phyloP scores from a whole-genome alignment of 2,113 vertebrate species.

The Nothocercus julius region DNA sequence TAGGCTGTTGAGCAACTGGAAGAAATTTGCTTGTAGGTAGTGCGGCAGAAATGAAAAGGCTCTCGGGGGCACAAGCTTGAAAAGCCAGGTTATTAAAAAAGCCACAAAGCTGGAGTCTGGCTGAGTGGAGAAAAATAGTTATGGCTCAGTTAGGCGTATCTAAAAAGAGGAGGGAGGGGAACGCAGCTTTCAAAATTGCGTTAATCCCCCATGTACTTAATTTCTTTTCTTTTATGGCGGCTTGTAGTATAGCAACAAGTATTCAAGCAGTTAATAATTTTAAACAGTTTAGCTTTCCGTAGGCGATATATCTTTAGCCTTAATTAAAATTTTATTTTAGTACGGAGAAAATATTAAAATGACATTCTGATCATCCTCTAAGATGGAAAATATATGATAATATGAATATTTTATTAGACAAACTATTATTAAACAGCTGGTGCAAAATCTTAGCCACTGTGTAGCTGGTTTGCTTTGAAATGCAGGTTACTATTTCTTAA shows the following conservation, averaged over 20 bases:
- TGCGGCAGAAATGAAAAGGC: constrained; percentile 84
- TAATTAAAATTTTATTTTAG: constrained; percentile 84
- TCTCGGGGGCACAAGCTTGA: constrained; percentile 89
- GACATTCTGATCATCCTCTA: constrained; percentile 70
- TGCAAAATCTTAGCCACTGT: constrained; percentile 24
- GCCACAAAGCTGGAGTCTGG: constrained; percentile 92
- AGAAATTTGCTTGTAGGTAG: constrained; percentile 92
- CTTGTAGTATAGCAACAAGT: constrained; percentile 88
- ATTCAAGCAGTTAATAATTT: constrained; percentile 84
- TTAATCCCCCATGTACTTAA: constrained; percentile 92
- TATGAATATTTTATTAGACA: constrained; percentile 81
- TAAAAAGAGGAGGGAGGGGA: constrained; percentile 84
- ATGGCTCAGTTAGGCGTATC: constrained; percentile 87
- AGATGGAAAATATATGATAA: constrained; percentile 75
- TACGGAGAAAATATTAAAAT: constrained; percentile 76
- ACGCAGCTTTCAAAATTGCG: constrained; percentile 87
- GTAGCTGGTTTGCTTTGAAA: constrained; percentile 27
- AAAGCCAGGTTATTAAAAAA: constrained; percentile 96
- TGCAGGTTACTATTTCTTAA: constrained; percentile 57
- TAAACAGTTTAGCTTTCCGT: constrained; percentile 81
- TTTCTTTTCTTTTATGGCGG: constrained; percentile 85
- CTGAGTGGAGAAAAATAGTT: constrained; percentile 92
- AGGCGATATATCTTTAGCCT: constrained; percentile 78
- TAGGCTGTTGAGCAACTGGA: constrained; percentile 92
- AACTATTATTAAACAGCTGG: constrained; percentile 73